phyloP scores from a whole-genome alignment of 2,797 vertebrate genomes.

The Cheirogaleus major region DNA sequence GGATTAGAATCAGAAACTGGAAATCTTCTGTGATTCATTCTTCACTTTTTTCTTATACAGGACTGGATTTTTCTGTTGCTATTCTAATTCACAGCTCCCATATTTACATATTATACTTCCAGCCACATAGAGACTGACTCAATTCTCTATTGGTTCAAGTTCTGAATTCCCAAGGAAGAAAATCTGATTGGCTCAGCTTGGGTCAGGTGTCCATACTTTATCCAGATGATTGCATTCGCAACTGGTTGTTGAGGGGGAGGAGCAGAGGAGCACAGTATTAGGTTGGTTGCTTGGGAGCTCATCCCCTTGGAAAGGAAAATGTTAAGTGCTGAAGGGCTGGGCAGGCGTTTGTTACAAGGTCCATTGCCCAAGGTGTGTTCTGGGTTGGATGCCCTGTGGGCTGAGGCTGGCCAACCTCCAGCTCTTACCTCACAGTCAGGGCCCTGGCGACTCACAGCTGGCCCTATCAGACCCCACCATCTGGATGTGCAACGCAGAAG shows the following conservation, averaged over 20 bases:
- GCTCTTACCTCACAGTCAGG: background rate
- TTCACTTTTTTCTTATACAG: background rate
- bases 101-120: background rate
- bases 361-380: background rate
- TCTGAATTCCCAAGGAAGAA: background rate
- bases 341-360: background rate
- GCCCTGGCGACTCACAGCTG: background rate
- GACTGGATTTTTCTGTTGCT: background rate
- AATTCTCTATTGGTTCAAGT: background rate
- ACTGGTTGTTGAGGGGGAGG: too few species aligned
- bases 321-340: background rate
- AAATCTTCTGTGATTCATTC: background rate
- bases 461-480: conserved; percentile 16
- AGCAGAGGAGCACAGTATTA: too few species aligned
- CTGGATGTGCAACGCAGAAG: conserved; percentile 1
- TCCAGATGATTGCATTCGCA: background rate
- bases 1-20: background rate
- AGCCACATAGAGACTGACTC: background rate
- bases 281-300: background rate
- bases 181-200: background rate
- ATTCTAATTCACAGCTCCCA: background rate
- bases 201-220: background rate
- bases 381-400: background rate
- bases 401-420: background rate
- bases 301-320: background rate